Percentiles rank a stretch among this genome's conserved stretches.
Evolutionary conservation across 2,113 vertebrate species (phyloP).

Genomic region (Gnathonemus echidnorhynchus): DNA sequence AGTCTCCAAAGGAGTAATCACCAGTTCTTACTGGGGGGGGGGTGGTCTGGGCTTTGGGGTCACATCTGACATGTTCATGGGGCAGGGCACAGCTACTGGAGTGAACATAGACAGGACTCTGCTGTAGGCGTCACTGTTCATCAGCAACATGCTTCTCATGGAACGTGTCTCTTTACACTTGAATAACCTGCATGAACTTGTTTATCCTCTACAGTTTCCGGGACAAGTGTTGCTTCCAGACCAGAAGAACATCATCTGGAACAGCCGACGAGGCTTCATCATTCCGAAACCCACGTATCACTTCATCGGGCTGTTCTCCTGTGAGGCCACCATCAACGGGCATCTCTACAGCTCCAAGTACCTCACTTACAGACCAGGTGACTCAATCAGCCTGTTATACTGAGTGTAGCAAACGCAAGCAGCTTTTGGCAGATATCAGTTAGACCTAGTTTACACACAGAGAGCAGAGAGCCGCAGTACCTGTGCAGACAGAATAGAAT

Average conservation of each 20-base stretch:
- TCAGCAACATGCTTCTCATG: background rate
- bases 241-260: slow-evolving; percentile 78
- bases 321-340: slow-evolving; percentile 60
- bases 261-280: slow-evolving; percentile 77
- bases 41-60: background rate
- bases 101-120: background rate
- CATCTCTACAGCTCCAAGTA: slow-evolving; percentile 62
- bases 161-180: background rate
- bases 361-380: slow-evolving; percentile 73
- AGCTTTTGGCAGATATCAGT: background rate
- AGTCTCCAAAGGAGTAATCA: slow-evolving; percentile 30
- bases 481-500: background rate
- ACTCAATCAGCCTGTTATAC: slow-evolving; percentile 13
- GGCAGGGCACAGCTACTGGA: background rate
- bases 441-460: background rate
- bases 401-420: background rate
- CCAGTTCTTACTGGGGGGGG: slow-evolving; percentile 37
- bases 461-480: background rate
- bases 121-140: background rate
- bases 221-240: slow-evolving; percentile 56
- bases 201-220: slow-evolving; percentile 61
- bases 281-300: slow-evolving; percentile 70
- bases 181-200: background rate
- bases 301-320: slow-evolving; percentile 77
- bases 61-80: background rate